A percentile compares a stretch with the other conserved stretches of the same genome.
phyloP scores from a whole-genome alignment of 2,888 invertebrate species.

The Auanema freiburgensis region DNA sequence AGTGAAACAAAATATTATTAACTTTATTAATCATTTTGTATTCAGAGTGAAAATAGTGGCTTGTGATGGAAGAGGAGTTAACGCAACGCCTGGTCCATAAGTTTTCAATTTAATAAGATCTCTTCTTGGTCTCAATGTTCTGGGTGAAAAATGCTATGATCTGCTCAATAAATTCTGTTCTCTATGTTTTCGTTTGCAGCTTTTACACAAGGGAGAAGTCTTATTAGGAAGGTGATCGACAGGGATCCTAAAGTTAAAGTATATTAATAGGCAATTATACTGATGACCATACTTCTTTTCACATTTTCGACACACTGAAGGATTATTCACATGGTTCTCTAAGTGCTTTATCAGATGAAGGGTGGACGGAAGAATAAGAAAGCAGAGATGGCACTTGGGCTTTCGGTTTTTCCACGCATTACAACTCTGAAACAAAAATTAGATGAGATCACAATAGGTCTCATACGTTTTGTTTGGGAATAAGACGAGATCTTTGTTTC shows the following conservation, averaged over 20 bases:
- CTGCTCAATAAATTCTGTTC: no score
- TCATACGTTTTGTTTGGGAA: not conserved
- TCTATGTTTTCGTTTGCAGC: no score
- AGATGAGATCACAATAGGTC: not conserved
- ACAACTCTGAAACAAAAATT: conserved; percentile 1
- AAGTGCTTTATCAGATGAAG: conserved; percentile 25
- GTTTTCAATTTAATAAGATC: not conserved
- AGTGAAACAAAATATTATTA: conserved; percentile 9
- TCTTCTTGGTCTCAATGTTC: conserved; percentile 3
- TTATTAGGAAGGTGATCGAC: no score
- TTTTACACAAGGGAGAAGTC: no score
- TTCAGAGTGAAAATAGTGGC: conserved; percentile 88
- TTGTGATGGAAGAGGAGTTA: conserved; percentile 77
- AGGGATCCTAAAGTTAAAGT: no score
- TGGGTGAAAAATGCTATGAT: not conserved
- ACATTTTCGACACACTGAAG: no score
- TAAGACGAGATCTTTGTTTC: no score
- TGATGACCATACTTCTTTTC: no score
- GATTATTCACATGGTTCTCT: conserved; percentile 24
- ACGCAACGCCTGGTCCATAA: not conserved
- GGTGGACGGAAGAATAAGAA: conserved; percentile 14
- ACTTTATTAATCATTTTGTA: not conserved
- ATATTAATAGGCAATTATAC: no score
- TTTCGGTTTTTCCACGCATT: not conserved
- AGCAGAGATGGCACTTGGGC: not conserved